phyloP scores from a whole-genome alignment of 2,797 vertebrate species.

The Sebastes dallii region DNA sequence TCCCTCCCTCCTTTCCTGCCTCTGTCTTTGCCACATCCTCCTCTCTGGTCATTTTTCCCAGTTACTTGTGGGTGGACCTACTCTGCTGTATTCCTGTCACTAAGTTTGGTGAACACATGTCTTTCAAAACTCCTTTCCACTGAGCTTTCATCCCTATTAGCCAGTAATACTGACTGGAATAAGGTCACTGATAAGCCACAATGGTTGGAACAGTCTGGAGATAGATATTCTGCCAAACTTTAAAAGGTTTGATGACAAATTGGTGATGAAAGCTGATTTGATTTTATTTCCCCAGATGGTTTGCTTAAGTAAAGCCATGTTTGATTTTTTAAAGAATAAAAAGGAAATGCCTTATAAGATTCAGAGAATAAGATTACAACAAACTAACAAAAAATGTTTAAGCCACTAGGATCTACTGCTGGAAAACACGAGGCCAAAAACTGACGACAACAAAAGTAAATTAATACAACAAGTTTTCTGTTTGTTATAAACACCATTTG shows the following conservation, averaged over 20 bases:
- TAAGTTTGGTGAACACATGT: neutral
- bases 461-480: too few species aligned
- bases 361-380: neutral
- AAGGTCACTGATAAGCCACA: neutral
- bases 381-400: neutral
- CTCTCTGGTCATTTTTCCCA: conserved; percentile 51
- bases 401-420: too few species aligned
- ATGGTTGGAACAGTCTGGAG: neutral
- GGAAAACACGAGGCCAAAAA: too few species aligned
- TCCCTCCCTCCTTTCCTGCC: conserved; percentile 49
- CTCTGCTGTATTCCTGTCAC: conserved; percentile 39
- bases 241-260: neutral
- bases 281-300: neutral
- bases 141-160: neutral
- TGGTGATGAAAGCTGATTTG: neutral
- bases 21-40: conserved; percentile 57
- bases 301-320: neutral
- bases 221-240: neutral
- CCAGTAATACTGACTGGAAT: neutral
- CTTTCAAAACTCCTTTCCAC: conserved; percentile 3
- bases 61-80: conserved; percentile 19
- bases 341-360: neutral
- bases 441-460: too few species aligned
- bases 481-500: too few species aligned
- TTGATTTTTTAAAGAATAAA: neutral